Conservation (phyloP, 2,888 invertebrate genomes). For the Ashinkailepas kermadecensis region DNA sequence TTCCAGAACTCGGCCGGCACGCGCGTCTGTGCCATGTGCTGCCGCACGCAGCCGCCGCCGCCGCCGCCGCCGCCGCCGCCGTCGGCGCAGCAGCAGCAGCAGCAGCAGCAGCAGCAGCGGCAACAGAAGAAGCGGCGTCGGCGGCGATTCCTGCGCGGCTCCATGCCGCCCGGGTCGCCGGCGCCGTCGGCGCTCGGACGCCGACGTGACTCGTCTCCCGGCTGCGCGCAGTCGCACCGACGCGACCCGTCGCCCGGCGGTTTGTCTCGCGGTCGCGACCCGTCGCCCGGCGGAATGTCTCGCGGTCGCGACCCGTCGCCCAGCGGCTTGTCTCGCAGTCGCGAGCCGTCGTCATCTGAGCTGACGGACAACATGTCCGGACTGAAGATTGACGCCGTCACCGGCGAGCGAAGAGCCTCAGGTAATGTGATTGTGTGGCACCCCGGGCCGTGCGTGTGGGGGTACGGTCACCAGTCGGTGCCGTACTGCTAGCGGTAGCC, state of each 20-base stretch:
- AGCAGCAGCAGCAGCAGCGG: conserved; percentile 28
- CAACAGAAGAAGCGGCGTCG: conserved; percentile 28
- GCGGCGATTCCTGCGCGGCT: background rate
- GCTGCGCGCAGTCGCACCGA: background rate
- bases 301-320: background rate
- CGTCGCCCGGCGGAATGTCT: background rate
- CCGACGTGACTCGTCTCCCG: background rate
- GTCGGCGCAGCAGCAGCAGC: conserved; percentile 20
- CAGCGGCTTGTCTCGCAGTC: background rate
- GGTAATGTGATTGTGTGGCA: conserved; percentile 10
- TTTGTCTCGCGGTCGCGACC: background rate
- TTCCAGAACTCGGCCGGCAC: conserved; percentile 72
- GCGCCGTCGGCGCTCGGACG: background rate
- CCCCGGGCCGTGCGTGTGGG: background rate
- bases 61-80: conserved; percentile 23
- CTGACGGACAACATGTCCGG: background rate
- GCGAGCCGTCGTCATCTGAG: background rate
- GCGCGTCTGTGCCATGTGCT: conserved; percentile 74
- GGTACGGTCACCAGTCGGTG: background rate
- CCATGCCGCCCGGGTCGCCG: conserved; percentile 6
- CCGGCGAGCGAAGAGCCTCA: background rate
- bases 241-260: background rate
- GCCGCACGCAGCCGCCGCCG: conserved; percentile 55
- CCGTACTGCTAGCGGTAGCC: background rate
- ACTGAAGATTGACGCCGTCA: background rate